phyloP scores from a whole-genome alignment of 2,113 vertebrate genomes.

The Prochilodus magdalenae region DNA sequence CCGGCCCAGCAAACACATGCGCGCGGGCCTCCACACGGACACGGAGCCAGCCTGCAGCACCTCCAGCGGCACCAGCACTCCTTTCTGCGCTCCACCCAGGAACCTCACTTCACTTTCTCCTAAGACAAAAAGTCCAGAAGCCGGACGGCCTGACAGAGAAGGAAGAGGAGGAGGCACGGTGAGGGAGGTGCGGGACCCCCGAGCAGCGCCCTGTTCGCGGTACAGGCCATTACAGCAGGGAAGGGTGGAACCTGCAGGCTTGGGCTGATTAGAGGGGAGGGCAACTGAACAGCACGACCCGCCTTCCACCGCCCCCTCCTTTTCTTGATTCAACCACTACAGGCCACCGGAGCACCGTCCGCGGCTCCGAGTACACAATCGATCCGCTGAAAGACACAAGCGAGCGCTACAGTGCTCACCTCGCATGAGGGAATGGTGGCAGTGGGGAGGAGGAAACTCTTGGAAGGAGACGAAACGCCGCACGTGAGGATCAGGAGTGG shows the following conservation, averaged over 20 bases:
- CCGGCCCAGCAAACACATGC: slow-evolving; percentile 72
- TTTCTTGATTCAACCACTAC: slow-evolving; percentile 42
- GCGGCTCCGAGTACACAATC: slow-evolving; percentile 63
- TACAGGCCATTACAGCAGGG: slow-evolving; percentile 51
- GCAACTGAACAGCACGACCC: slow-evolving; percentile 55
- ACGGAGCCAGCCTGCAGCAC: background rate
- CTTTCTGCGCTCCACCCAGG: too few species aligned
- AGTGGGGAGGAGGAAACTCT: too few species aligned
- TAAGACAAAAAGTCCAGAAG: background rate
- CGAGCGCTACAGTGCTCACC: slow-evolving; percentile 24
- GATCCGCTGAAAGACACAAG: slow-evolving; percentile 53
- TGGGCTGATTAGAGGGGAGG: slow-evolving; percentile 61
- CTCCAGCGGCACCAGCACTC: background rate
- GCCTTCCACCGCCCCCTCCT: slow-evolving; percentile 43
- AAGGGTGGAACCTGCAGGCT: slow-evolving; percentile 64
- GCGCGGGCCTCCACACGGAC: slow-evolving; percentile 45
- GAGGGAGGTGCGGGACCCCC: slow-evolving; percentile 69
- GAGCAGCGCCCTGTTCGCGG: slow-evolving; percentile 76
- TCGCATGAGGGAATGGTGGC: slow-evolving; percentile 33
- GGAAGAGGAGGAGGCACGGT: background rate
- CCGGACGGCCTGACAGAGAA: slow-evolving; percentile 21
- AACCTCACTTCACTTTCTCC: background rate
- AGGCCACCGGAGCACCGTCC: slow-evolving; percentile 42
- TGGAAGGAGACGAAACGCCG: background rate
- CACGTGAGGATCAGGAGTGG: background rate